Conservation (phyloP, 2,797 vertebrate genomes). For the Characodon lateralis region DNA sequence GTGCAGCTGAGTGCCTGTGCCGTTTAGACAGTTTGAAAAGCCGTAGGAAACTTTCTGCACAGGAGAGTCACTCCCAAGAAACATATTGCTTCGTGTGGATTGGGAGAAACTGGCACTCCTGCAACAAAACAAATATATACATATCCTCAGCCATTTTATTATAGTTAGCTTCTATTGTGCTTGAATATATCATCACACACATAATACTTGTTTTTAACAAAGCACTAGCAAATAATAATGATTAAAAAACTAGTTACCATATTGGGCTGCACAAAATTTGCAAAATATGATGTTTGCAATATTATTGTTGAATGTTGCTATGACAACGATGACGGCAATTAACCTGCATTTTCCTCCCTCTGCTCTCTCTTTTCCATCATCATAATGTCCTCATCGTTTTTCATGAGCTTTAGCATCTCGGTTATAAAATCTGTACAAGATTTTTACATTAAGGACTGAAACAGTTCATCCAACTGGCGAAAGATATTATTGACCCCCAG, state of each 20-base stretch:
- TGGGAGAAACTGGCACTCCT: conserved; percentile 99
- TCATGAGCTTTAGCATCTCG: neutral
- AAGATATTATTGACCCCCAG: too few relatives aligned
- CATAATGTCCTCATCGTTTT: neutral
- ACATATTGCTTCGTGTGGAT: conserved; percentile 86
- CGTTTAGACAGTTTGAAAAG: conserved; percentile 90
- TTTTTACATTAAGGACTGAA: too few relatives aligned
- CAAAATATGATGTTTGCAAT: neutral
- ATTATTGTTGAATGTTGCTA: conserved; percentile 2
- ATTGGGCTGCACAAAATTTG: neutral
- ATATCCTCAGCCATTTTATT: conserved; percentile 15
- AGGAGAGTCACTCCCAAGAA: conserved; percentile 88
- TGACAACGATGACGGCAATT: neutral
- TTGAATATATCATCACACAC: conserved; percentile 3
- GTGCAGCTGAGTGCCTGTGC: conserved; percentile 88
- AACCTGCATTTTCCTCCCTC: neutral
- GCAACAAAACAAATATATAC: conserved; percentile 36
- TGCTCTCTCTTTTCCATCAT: neutral
- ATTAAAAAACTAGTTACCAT: neutral
- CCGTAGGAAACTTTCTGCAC: conserved; percentile 92
- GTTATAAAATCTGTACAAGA: neutral
- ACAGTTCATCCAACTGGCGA: too few relatives aligned
- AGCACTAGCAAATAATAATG: neutral
- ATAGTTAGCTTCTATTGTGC: neutral
- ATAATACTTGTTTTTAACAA: conserved; percentile 13